A percentile compares a stretch with the other conserved stretches of the same genome.
Conservation (phyloP, 2,113 vertebrate species). For the Prolemur simus region DNA sequence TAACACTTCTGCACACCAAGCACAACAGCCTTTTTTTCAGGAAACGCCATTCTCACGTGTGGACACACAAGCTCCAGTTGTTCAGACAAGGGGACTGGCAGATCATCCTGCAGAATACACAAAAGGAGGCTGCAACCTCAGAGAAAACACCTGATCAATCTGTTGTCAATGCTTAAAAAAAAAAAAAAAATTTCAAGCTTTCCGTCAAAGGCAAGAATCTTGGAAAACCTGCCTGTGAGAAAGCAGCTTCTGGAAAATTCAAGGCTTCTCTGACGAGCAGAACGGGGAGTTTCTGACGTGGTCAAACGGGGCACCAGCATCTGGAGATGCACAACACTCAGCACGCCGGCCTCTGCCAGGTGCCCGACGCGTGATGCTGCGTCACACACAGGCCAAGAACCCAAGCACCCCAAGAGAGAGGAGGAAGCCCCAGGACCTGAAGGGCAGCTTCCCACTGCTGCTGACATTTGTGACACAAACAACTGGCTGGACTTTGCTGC, state of each 20-base stretch:
- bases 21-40: neutral
- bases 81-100: neutral
- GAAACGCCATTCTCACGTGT: neutral
- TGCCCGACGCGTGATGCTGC: no score
- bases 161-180: neutral
- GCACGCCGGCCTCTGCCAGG: no score
- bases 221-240: neutral
- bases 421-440: neutral
- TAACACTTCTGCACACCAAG: neutral
- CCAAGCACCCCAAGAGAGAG: no score
- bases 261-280: neutral
- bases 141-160: neutral
- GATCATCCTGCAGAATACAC: neutral
- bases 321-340: neutral
- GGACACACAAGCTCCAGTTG: neutral
- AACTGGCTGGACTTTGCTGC: neutral
- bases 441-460: no score
- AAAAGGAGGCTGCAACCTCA: neutral
- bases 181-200: neutral
- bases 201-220: neutral
- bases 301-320: neutral
- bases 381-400: neutral
- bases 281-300: neutral
- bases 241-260: neutral
- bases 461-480: no score